Evolutionary conservation across 2,888 invertebrate genomes (phyloP).

Genomic region (Odontomyia ornata): DNA sequence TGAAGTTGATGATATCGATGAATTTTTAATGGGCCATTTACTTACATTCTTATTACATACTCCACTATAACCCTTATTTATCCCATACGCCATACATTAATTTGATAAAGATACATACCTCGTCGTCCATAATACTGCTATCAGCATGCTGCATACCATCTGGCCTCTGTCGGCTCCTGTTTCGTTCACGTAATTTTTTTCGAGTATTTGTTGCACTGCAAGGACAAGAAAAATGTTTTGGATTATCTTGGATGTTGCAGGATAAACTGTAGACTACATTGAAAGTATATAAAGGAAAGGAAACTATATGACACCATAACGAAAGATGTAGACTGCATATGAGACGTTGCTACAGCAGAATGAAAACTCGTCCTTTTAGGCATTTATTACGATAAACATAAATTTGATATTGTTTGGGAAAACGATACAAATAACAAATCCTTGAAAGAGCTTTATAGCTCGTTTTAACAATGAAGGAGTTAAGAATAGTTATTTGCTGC

Average conservation of each 20-base stretch:
- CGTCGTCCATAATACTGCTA: constrained; percentile 63
- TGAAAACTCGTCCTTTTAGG: background rate
- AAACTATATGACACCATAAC: background rate
- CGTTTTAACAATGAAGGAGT: no score
- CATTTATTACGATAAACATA: background rate
- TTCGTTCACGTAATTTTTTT: constrained; percentile 59
- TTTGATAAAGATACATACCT: constrained; percentile 55
- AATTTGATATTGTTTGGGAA: no score
- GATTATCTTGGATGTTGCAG: background rate
- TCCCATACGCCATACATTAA: no score
- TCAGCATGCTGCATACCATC: constrained; percentile 62
- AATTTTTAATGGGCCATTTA: no score
- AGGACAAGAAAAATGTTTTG: background rate
- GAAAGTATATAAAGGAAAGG: background rate
- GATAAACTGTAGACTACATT: background rate
- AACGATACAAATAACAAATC: no score
- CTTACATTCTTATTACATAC: no score
- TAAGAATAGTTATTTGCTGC: no score
- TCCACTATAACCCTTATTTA: no score
- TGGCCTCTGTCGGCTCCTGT: constrained; percentile 60
- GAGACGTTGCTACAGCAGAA: background rate
- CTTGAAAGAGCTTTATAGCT: no score
- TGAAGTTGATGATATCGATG: no score
- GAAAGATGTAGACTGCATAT: background rate
- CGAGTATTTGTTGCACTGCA: constrained; percentile 39